A percentile compares a stretch with the other conserved stretches of the same genome.
phyloP scores from a whole-genome alignment of 2,113 vertebrate genomes.

The Dermatemys mawii region DNA sequence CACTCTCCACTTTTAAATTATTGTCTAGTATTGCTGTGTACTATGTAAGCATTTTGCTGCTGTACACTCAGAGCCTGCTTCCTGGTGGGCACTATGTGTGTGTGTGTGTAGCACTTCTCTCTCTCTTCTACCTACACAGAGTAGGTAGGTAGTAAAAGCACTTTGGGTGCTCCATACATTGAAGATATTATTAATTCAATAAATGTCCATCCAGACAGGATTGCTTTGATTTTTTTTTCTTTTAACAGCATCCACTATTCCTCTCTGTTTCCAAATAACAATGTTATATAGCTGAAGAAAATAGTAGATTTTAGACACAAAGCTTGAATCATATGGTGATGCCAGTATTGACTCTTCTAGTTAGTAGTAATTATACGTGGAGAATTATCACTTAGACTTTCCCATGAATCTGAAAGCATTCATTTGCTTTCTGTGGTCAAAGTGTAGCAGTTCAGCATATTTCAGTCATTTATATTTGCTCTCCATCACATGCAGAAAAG shows the following conservation, averaged over 20 bases:
- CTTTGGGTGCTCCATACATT: conserved; percentile 52
- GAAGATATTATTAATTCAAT: conserved; percentile 48
- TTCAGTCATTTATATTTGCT: conserved; percentile 29
- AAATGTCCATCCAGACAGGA: conserved; percentile 29
- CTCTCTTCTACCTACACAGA: not conserved
- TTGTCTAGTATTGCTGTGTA: not conserved
- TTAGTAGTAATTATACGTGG: conserved; percentile 1
- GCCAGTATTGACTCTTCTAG: conserved; percentile 1
- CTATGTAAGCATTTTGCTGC: not conserved
- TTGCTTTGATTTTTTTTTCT: conserved; percentile 33
- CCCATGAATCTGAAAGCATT: not conserved
- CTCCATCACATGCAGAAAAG: not conserved
- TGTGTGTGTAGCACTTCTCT: not conserved
- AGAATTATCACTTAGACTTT: not conserved
- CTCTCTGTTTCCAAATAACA: conserved; percentile 41
- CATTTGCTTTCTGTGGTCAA: not conserved
- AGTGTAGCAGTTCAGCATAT: not conserved
- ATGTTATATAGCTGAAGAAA: conserved; percentile 38
- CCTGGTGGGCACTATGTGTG: not conserved
- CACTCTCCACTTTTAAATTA: not conserved
- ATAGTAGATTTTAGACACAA: conserved; percentile 47
- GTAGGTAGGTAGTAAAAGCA: conserved; percentile 49
- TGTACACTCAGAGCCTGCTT: not conserved
- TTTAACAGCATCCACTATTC: conserved; percentile 17
- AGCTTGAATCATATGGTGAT: not conserved